Evolutionary conservation across 1,140 invertebrate species (phyloP).

Genomic region (Halotydeus destructor): DNA sequence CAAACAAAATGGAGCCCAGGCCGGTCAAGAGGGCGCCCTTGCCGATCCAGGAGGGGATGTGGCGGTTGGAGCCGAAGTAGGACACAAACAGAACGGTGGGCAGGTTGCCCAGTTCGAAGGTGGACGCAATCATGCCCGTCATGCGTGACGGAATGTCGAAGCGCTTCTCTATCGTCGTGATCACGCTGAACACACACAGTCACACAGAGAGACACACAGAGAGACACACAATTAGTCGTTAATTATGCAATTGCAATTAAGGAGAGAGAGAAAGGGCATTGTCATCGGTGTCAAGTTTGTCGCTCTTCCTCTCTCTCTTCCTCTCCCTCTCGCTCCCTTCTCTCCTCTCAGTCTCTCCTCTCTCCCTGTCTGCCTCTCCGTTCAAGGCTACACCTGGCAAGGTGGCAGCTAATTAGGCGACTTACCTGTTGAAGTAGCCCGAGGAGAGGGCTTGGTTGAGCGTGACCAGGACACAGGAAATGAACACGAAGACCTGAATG

Average conservation of each 20-base stretch:
- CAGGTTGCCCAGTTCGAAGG: constrained; percentile 80
- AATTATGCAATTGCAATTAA: neutral
- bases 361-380: no score
- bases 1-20: constrained; percentile 30
- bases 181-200: no score
- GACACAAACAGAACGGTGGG: constrained; percentile 87
- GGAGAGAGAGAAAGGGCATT: neutral
- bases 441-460: constrained; percentile 70
- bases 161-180: constrained; percentile 86
- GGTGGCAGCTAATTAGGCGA: neutral
- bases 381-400: constrained; percentile 2
- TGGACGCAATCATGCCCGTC: constrained; percentile 73
- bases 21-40: constrained; percentile 38
- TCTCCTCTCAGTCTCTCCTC: no score
- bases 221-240: constrained; percentile 21
- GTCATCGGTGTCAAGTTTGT: neutral
- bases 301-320: constrained; percentile 1
- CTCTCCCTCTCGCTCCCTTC: no score
- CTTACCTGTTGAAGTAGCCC: constrained; percentile 50
- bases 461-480: constrained; percentile 71
- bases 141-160: constrained; percentile 84
- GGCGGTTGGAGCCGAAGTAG: constrained; percentile 68
- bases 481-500: constrained; percentile 65
- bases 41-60: constrained; percentile 85
- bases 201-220: constrained; percentile 27